Evolutionary conservation across 1,140 invertebrate species (phyloP).

Genomic region (Bombus fervidus): DNA sequence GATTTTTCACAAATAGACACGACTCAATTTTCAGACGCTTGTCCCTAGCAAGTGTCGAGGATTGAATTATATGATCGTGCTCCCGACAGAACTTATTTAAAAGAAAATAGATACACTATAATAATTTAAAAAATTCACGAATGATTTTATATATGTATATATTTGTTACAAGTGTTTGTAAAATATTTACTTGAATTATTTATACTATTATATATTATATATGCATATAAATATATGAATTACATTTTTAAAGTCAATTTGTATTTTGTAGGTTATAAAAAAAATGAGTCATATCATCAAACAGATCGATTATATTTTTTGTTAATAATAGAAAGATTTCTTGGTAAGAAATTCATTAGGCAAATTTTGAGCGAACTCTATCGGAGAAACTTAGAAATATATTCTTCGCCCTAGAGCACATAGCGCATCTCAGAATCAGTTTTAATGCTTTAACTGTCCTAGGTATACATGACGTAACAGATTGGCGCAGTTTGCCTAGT

Average conservation of each 20-base stretch:
- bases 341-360: background rate
- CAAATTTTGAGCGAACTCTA: constrained; percentile 17
- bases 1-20: too few species aligned
- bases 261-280: background rate
- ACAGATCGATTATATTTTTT: background rate
- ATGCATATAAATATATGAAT: background rate
- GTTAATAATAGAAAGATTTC: background rate
- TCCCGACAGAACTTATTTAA: background rate
- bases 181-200: background rate
- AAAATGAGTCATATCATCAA: background rate
- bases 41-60: too few species aligned
- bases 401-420: background rate
- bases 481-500: constrained; percentile 70
- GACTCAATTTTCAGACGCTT: too few species aligned
- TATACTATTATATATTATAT: background rate
- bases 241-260: background rate
- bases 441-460: background rate
- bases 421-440: constrained; percentile 1
- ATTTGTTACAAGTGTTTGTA: background rate
- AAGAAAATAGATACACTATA: background rate
- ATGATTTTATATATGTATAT: background rate
- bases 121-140: background rate
- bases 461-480: constrained; percentile 73
- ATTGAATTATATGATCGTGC: too few species aligned
- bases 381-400: background rate